Percentiles rank a stretch among this genome's conserved stretches.
Conservation (phyloP, 92 coral and sea anemone species). For the Porites lobata region DNA sequence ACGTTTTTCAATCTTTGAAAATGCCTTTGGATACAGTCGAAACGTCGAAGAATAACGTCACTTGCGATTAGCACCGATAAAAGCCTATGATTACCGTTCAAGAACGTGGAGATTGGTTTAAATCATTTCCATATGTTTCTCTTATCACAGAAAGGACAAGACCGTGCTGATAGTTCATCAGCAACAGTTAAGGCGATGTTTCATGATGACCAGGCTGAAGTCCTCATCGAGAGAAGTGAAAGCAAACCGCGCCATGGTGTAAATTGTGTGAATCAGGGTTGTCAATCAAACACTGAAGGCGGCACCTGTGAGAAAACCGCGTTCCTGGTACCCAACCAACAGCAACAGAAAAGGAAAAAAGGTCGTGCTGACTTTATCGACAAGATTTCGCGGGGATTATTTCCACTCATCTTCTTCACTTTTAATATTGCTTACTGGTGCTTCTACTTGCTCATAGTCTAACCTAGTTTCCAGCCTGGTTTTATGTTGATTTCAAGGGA, state of each 20-base stretch:
- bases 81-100: background rate
- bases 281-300: background rate
- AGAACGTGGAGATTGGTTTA: background rate
- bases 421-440: slow-evolving; percentile 59
- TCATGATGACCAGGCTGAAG: background rate
- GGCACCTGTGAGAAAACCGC: background rate
- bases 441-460: slow-evolving; percentile 4
- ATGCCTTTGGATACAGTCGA: too few relatives aligned
- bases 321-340: background rate
- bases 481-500: too few relatives aligned
- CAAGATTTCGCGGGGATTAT: slow-evolving; percentile 39
- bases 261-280: background rate
- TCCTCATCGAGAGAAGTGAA: background rate
- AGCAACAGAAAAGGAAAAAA: background rate
- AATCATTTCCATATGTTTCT: background rate
- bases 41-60: too few relatives aligned
- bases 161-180: background rate
- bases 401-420: slow-evolving; percentile 53
- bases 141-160: background rate
- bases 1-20: too few relatives aligned
- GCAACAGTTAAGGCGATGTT: background rate
- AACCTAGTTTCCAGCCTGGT: background rate
- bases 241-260: background rate
- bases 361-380: slow-evolving; percentile 48
- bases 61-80: too few relatives aligned